These are phyloP conservation scores for Lepidochrysops patricia DNA, from an alignment of 2,888 invertebrate species.

Conservation along the genomic window DNA sequence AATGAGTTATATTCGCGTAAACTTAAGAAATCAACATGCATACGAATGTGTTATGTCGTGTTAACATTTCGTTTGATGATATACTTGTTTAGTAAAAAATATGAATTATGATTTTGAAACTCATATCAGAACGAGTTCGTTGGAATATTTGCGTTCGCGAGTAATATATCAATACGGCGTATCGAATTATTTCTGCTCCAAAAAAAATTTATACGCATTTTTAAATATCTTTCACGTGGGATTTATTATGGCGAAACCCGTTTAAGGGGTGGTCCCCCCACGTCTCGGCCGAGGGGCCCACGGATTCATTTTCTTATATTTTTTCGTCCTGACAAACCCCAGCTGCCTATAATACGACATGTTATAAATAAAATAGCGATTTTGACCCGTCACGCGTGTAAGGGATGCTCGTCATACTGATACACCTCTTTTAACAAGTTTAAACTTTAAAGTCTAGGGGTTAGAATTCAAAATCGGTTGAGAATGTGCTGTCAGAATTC, in stretches of 20 bases:
- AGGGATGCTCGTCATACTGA: constrained; percentile 53
- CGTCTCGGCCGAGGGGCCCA: constrained; percentile 43
- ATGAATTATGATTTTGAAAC: background rate
- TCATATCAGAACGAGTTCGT: background rate
- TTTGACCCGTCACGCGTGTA: constrained; percentile 68
- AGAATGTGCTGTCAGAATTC: constrained; percentile 3
- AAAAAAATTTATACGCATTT: constrained; percentile 73
- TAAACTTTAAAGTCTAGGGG: background rate
- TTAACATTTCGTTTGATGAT: background rate
- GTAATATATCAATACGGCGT: constrained; percentile 53
- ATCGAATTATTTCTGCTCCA: constrained; percentile 68
- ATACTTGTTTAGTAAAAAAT: background rate
- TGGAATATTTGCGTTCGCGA: constrained; percentile 49
- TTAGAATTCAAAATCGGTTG: background rate
- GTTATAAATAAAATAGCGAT: constrained; percentile 74
- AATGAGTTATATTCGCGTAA: no score
- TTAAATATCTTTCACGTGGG: constrained; percentile 73
- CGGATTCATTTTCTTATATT: constrained; percentile 61
- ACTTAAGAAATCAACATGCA: no score
- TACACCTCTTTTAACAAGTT: background rate
- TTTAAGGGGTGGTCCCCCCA: constrained; percentile 62
- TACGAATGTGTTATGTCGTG: background rate
- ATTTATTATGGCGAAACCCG: constrained; percentile 68
- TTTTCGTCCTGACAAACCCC: constrained; percentile 69
- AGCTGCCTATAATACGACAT: constrained; percentile 65